phyloP scores from a whole-genome alignment of 2,888 invertebrate genomes.

The Unio pictorum region DNA sequence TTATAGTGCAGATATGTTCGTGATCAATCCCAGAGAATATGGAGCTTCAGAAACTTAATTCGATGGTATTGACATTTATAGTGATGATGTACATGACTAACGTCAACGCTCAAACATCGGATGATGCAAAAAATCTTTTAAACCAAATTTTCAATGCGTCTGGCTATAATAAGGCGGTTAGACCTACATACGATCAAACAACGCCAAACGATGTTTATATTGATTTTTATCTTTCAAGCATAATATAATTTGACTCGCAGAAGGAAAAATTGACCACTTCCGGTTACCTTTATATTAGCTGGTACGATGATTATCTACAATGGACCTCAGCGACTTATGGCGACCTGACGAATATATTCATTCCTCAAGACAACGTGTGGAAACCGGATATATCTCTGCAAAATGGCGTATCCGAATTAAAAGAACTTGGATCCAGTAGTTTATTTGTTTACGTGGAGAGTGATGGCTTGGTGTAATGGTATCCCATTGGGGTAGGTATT shows the following conservation, averaged over 20 bases:
- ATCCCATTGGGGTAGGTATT: slow-evolving; percentile 2
- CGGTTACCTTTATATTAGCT: slow-evolving; percentile 18
- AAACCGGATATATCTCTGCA: slow-evolving; percentile 8
- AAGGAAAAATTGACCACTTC: slow-evolving; percentile 25
- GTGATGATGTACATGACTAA: neutral
- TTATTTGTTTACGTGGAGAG: slow-evolving; percentile 1
- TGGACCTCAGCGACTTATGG: slow-evolving; percentile 19
- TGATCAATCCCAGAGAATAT: too few relatives aligned
- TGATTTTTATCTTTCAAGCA: slow-evolving; percentile 13
- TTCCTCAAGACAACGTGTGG: slow-evolving; percentile 8
- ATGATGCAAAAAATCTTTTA: slow-evolving; percentile 8
- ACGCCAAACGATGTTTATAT: slow-evolving; percentile 18
- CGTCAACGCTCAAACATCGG: neutral
- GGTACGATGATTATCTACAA: slow-evolving; percentile 19
- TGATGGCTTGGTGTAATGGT: slow-evolving; percentile 2
- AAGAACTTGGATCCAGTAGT: slow-evolving; percentile 1
- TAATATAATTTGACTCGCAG: slow-evolving; percentile 18
- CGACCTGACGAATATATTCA: neutral
- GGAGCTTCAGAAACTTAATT: too few relatives aligned
- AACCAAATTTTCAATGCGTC: slow-evolving; percentile 10
- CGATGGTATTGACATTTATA: neutral
- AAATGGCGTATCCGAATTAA: slow-evolving; percentile 1
- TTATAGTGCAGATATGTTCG: too few relatives aligned
- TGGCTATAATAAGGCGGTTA: slow-evolving; percentile 10
- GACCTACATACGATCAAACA: slow-evolving; percentile 15